Conservation (phyloP, 2,113 vertebrate genomes). For the Psettodes erumei region DNA sequence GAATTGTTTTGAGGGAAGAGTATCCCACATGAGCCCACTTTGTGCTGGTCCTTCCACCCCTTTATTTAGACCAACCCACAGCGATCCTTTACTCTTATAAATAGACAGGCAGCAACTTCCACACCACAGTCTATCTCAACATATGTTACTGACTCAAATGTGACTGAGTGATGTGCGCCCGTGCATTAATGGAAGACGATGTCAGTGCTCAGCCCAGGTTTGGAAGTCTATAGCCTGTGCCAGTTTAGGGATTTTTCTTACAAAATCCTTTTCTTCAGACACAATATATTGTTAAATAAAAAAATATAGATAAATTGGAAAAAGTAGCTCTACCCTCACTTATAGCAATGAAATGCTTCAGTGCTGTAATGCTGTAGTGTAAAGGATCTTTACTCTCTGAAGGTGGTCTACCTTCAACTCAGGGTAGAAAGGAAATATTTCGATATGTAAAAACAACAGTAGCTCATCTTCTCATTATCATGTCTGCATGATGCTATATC, state of each 20-base stretch:
- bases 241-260: not conserved
- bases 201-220: not conserved
- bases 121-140: constrained; percentile 14
- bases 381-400: too few relatives aligned
- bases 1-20: constrained; percentile 52
- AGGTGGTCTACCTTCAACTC: too few relatives aligned
- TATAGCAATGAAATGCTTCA: not conserved
- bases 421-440: too few relatives aligned
- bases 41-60: constrained; percentile 42
- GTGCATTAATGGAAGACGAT: not conserved
- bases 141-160: not conserved
- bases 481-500: not conserved
- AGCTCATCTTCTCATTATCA: not conserved
- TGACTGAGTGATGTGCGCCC: constrained; percentile 10
- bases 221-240: not conserved
- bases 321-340: not conserved
- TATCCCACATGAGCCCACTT: constrained; percentile 43
- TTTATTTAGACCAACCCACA: constrained; percentile 60
- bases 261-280: not conserved
- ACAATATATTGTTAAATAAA: not conserved
- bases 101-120: constrained; percentile 30
- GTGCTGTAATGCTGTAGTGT: too few relatives aligned
- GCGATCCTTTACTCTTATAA: constrained; percentile 53
- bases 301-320: not conserved
- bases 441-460: too few relatives aligned